These are phyloP conservation scores for Stegodyphus dumicola DNA, from an alignment of 1,140 invertebrate genomes.

Conservation along the genomic window DNA sequence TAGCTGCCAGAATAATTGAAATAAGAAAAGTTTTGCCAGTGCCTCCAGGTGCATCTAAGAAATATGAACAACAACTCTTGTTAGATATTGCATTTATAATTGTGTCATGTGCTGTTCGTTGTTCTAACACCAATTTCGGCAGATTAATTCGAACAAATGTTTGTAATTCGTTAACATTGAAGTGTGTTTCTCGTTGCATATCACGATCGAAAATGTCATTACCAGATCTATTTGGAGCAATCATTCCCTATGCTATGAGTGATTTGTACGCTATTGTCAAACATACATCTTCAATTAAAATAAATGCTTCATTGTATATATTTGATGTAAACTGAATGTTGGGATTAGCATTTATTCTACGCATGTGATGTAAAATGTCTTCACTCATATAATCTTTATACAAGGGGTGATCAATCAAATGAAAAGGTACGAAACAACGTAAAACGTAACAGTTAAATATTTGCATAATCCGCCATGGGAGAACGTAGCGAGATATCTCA, in stretches of 20 bases:
- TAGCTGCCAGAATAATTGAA: slow-evolving; percentile 57
- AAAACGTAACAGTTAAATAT: too few relatives aligned
- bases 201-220: neutral
- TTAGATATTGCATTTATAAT: slow-evolving; percentile 18
- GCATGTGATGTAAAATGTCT: slow-evolving; percentile 37
- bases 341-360: slow-evolving; percentile 32
- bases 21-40: slow-evolving; percentile 46
- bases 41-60: slow-evolving; percentile 13
- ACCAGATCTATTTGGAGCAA: slow-evolving; percentile 48
- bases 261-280: slow-evolving; percentile 18
- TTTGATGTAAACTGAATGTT: slow-evolving; percentile 38
- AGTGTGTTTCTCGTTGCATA: slow-evolving; percentile 52
- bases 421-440: too few relatives aligned
- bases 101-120: slow-evolving; percentile 10
- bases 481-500: too few relatives aligned
- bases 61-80: neutral
- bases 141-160: slow-evolving; percentile 28
- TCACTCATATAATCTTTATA: too few relatives aligned
- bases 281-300: slow-evolving; percentile 66
- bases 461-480: too few relatives aligned
- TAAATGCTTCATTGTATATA: slow-evolving; percentile 64
- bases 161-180: slow-evolving; percentile 26
- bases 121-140: slow-evolving; percentile 2
- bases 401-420: too few relatives aligned
- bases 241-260: slow-evolving; percentile 46